Evolutionary conservation across 53 echinoderm and acorn worm genomes (phyloP).

Genomic region (Henricia sp.): DNA sequence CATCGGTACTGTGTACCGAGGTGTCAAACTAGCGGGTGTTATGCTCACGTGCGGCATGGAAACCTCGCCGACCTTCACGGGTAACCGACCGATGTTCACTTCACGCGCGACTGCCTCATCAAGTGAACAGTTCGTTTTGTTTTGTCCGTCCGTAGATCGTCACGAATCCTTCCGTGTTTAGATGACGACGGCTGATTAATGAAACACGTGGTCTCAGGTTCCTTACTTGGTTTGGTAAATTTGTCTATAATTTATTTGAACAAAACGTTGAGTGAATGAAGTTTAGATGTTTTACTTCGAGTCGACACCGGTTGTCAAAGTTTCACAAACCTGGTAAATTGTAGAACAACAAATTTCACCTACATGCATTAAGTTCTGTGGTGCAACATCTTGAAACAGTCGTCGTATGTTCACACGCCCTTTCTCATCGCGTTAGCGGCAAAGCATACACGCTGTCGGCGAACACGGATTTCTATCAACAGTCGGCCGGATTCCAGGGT

Average conservation of each 20-base stretch:
- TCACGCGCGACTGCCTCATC: constrained; percentile 53
- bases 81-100: constrained; percentile 53
- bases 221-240: too few relatives aligned
- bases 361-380: too few relatives aligned
- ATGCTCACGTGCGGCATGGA: constrained; percentile 8
- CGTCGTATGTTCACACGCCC: constrained; percentile 8
- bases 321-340: too few relatives aligned
- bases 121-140: constrained; percentile 61
- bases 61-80: constrained; percentile 47
- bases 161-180: constrained; percentile 29
- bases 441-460: constrained; percentile 11
- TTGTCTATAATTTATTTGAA: too few relatives aligned
- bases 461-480: constrained; percentile 53
- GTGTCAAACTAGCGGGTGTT: constrained; percentile 27
- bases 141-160: constrained; percentile 42
- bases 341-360: not conserved
- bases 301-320: too few relatives aligned
- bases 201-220: not conserved
- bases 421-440: constrained; percentile 41
- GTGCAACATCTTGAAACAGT: not conserved
- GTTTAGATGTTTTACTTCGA: too few relatives aligned
- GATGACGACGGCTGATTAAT: constrained; percentile 25
- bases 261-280: too few relatives aligned
- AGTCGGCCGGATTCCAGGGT: constrained; percentile 44
- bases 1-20: constrained; percentile 3